Evolutionary conservation across 2,113 vertebrate species (phyloP).

Genomic region (Neomonachus schauinslandi): DNA sequence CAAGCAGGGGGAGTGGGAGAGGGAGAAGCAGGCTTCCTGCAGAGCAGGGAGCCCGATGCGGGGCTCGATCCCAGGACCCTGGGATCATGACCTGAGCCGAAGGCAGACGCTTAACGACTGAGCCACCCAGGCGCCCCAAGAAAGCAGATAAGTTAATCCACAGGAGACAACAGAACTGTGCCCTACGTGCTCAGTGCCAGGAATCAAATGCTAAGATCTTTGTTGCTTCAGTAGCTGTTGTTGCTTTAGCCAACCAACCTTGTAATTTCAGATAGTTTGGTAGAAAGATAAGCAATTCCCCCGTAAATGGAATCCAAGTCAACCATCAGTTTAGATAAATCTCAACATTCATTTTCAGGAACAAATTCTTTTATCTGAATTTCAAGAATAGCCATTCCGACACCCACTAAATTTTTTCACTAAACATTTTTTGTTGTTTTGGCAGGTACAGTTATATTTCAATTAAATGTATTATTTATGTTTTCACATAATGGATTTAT

Average conservation of each 20-base stretch:
- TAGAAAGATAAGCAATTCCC: constrained; percentile 46
- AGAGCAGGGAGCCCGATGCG: too few species aligned
- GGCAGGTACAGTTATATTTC: constrained; percentile 2
- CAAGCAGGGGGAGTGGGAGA: too few species aligned
- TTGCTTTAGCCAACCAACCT: not conserved
- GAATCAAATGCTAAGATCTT: constrained; percentile 51
- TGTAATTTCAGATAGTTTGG: constrained; percentile 53
- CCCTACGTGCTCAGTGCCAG: not conserved
- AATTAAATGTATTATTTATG: not conserved
- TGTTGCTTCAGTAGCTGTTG: not conserved
- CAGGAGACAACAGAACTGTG: not conserved
- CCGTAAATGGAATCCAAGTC: constrained; percentile 35
- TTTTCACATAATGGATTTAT: not conserved
- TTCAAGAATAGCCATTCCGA: not conserved
- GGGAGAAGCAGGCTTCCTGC: too few species aligned
- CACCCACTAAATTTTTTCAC: not conserved
- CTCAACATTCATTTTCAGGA: constrained; percentile 30
- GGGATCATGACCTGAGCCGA: too few species aligned
- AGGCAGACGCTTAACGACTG: too few species aligned
- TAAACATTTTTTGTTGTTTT: constrained; percentile 12
- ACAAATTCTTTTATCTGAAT: constrained; percentile 45
- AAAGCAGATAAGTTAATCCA: constrained; percentile 46
- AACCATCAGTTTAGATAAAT: constrained; percentile 32
- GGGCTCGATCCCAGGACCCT: too few species aligned
- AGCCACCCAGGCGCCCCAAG: too few species aligned